Evolutionary conservation across 2,113 vertebrate species (phyloP).

Genomic region (Leptocoma aspasia): DNA sequence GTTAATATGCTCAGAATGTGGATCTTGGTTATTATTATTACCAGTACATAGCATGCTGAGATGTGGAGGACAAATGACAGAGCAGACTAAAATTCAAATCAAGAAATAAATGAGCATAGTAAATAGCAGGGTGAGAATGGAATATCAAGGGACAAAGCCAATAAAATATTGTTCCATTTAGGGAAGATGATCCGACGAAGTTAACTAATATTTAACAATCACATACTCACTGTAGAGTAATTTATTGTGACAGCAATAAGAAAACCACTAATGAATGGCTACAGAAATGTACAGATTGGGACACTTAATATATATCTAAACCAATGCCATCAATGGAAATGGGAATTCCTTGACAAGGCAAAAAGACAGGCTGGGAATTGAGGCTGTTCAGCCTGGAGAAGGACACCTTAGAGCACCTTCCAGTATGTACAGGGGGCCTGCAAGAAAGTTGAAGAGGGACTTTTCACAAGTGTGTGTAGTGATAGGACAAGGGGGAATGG

Average conservation of each 20-base stretch:
- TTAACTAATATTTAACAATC: background rate
- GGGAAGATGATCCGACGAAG: background rate
- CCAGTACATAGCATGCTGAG: background rate
- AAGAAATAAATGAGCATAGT: background rate
- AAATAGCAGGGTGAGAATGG: background rate
- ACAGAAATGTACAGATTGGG: background rate
- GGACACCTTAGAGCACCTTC: background rate
- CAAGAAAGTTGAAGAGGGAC: background rate
- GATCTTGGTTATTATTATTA: background rate
- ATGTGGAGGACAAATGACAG: background rate
- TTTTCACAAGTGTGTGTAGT: background rate
- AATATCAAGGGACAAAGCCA: background rate
- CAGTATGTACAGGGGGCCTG: background rate
- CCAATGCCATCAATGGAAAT: background rate
- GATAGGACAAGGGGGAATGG: background rate
- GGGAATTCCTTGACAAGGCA: background rate
- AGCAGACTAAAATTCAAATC: background rate
- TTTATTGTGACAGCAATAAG: background rate
- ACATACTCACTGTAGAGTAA: background rate
- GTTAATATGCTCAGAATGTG: background rate
- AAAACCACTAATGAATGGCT: background rate
- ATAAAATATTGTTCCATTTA: background rate
- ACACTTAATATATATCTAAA: background rate
- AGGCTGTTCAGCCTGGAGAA: background rate
- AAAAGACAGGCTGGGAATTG: background rate